Evolutionary conservation across 2,113 vertebrate genomes (phyloP).

Genomic region (Malurus melanocephalus): DNA sequence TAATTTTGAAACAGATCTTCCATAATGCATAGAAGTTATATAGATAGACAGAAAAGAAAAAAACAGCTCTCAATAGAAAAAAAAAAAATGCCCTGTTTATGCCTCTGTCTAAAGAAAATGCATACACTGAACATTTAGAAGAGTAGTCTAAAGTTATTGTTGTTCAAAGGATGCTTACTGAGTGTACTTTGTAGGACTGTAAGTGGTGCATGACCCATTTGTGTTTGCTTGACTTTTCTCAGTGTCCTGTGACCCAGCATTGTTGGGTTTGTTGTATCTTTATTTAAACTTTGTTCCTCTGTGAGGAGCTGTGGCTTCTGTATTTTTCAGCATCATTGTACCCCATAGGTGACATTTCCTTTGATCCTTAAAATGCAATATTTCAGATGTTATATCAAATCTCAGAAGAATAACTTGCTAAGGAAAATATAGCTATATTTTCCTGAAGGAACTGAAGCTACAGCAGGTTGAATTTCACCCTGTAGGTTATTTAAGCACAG

Average conservation of each 20-base stretch:
- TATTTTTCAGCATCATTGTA: conserved; percentile 1
- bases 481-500: conserved; percentile 37
- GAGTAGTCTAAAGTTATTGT: not conserved
- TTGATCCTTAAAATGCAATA: conserved; percentile 37
- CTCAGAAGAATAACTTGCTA: not conserved
- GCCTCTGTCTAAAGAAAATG: not conserved
- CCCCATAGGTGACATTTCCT: conserved; percentile 8
- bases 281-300: conserved; percentile 35
- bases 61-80: not conserved
- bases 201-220: not conserved
- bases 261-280: not conserved
- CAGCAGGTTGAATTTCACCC: conserved; percentile 27
- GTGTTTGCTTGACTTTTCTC: conserved; percentile 10
- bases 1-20: not conserved
- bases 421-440: conserved; percentile 13
- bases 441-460: not conserved
- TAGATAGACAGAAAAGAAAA: not conserved
- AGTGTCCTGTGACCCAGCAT: not conserved
- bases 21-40: not conserved
- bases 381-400: conserved; percentile 33
- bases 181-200: not conserved
- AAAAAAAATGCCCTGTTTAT: not conserved
- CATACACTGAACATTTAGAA: not conserved
- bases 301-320: conserved; percentile 2
- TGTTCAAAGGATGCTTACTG: not conserved